Evolutionary conservation across 2,113 vertebrate species (phyloP).

Genomic region (Pomatorhinus ruficollis): DNA sequence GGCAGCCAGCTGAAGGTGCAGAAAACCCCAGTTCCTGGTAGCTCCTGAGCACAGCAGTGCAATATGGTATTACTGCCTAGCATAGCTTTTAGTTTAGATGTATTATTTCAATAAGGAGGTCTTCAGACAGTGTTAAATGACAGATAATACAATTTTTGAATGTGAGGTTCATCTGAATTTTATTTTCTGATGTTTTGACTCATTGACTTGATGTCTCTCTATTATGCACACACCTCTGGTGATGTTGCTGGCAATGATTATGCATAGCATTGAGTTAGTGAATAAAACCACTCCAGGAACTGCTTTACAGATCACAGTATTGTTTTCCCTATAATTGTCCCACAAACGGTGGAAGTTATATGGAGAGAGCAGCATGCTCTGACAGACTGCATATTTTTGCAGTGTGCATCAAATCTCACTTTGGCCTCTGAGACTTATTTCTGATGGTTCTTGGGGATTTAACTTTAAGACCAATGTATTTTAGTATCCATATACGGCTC

Average conservation of each 20-base stretch:
- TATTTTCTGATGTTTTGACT: slow-evolving; percentile 76
- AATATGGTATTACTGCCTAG: background rate
- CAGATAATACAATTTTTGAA: slow-evolving; percentile 55
- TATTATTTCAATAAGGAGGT: slow-evolving; percentile 57
- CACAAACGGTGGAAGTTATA: slow-evolving; percentile 56
- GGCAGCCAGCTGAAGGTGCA: background rate
- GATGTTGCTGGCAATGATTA: slow-evolving; percentile 67
- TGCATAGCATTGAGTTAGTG: slow-evolving; percentile 59
- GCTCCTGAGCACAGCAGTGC: background rate
- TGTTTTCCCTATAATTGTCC: slow-evolving; percentile 69
- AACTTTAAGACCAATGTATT: slow-evolving; percentile 65
- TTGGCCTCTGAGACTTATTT: slow-evolving; percentile 47
- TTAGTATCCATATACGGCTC: slow-evolving; percentile 39
- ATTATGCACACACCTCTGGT: slow-evolving; percentile 65
- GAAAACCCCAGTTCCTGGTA: background rate
- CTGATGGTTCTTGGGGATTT: slow-evolving; percentile 63
- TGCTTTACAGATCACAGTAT: slow-evolving; percentile 63
- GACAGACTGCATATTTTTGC: slow-evolving; percentile 58
- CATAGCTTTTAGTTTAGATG: background rate
- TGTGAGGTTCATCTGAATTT: slow-evolving; percentile 62
- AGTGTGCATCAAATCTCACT: slow-evolving; percentile 26
- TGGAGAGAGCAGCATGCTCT: slow-evolving; percentile 15
- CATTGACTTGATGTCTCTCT: slow-evolving; percentile 72
- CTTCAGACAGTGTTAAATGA: slow-evolving; percentile 61
- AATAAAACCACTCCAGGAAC: slow-evolving; percentile 66